These are phyloP conservation scores for Prionailurus bengalensis DNA, from an alignment of 2,113 vertebrate species.

Conservation along the genomic window DNA sequence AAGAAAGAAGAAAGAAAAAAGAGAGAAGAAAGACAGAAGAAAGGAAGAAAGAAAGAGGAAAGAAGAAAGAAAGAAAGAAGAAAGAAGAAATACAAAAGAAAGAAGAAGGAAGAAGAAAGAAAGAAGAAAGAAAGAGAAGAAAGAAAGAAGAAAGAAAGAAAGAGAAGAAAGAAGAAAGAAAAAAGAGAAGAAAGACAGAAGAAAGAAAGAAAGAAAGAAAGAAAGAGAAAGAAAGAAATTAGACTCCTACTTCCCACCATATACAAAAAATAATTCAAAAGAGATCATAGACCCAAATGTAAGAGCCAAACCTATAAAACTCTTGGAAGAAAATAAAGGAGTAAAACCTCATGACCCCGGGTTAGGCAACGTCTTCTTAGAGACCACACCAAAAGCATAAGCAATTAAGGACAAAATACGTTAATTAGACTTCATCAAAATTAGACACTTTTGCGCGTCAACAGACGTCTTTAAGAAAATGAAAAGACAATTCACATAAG, in stretches of 20 bases:
- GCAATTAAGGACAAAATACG: neutral
- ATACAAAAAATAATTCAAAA: slow-evolving; percentile 14
- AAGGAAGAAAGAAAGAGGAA: too few relatives aligned
- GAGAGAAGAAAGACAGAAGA: accelerated
- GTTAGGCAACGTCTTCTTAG: neutral
- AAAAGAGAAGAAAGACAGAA: too few relatives aligned
- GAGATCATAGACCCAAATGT: neutral
- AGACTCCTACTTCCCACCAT: neutral
- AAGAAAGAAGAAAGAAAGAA: too few relatives aligned
- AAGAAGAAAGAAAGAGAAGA: too few relatives aligned
- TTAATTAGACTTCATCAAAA: neutral
- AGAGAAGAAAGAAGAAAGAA: too few relatives aligned
- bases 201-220: too few relatives aligned
- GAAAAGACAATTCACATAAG: neutral
- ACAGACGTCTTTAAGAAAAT: neutral
- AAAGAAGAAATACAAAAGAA: too few relatives aligned
- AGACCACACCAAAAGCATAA: neutral
- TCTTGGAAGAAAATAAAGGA: neutral
- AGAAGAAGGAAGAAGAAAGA: too few relatives aligned
- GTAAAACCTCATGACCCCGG: neutral
- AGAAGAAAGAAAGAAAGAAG: too few relatives aligned
- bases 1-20: too few relatives aligned
- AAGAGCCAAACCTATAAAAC: neutral
- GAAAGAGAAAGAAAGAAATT: too few relatives aligned
- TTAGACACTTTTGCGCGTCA: neutral